Percentiles rank a stretch among this genome's conserved stretches.
These are phyloP conservation scores for Neosalanx taihuensis DNA, from an alignment of 2,797 vertebrate genomes.

Conservation along the genomic window DNA sequence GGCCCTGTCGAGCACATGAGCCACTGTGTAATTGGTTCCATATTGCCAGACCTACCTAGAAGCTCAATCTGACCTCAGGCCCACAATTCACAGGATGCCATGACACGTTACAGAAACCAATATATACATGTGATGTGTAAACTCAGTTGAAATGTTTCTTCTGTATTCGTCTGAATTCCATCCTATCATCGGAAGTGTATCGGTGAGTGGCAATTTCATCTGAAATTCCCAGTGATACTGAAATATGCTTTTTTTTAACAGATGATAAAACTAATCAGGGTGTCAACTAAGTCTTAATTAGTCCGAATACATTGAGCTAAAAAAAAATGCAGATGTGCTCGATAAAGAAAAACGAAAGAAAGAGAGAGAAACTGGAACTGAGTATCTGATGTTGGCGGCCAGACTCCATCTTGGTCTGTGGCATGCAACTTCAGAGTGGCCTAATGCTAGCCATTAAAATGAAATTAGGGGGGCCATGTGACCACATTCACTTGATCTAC, in stretches of 20 bases:
- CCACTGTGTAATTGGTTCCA: conserved; percentile 63
- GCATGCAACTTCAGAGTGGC: conserved; percentile 38
- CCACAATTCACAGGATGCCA: conserved; percentile 47
- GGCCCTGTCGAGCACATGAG: conserved; percentile 13
- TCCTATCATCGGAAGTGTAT: conserved; percentile 44
- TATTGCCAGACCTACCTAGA: conserved; percentile 47
- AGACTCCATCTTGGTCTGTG: conserved; percentile 27
- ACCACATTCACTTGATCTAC: conserved; percentile 53
- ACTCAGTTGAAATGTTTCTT: conserved; percentile 11
- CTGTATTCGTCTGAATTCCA: conserved; percentile 15
- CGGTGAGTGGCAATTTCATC: conserved; percentile 41
- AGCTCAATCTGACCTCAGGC: conserved; percentile 53
- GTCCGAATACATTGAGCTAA: conserved; percentile 17
- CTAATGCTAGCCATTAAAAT: conserved; percentile 62
- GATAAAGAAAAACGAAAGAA: background rate
- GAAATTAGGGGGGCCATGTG: conserved; percentile 63
- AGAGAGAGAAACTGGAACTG: conserved; percentile 11
- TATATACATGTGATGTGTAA: conserved; percentile 37
- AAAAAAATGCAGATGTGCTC: conserved; percentile 9
- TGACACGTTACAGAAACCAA: conserved; percentile 50
- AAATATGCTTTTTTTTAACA: conserved; percentile 20
- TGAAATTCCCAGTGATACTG: conserved; percentile 22
- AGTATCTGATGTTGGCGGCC: conserved; percentile 38
- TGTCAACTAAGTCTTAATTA: conserved; percentile 29
- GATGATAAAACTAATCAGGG: conserved; percentile 27